These are phyloP conservation scores for Ceratitis capitata DNA, from an alignment of 1,140 invertebrate genomes.

Conservation along the genomic window DNA sequence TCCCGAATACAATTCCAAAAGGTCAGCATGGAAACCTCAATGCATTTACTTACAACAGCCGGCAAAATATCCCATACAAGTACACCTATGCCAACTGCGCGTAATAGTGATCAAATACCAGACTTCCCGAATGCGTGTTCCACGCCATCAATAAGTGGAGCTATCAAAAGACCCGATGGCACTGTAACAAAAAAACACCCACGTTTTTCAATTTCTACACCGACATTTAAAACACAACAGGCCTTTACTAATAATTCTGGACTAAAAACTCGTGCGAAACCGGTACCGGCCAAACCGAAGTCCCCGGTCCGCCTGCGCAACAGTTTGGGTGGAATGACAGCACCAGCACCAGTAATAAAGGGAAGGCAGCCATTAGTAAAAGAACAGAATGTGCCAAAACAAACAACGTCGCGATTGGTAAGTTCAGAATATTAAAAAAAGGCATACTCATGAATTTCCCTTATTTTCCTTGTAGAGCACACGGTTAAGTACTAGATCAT, in stretches of 20 bases:
- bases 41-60: background rate
- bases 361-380: background rate
- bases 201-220: constrained; percentile 2
- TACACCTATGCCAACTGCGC: background rate
- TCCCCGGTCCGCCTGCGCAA: background rate
- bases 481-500: background rate
- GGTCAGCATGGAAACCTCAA: background rate
- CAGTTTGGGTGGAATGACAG: background rate
- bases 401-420: background rate
- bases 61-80: constrained; percentile 9
- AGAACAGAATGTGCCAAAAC: background rate
- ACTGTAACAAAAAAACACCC: background rate
- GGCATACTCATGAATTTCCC: background rate
- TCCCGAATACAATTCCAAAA: background rate
- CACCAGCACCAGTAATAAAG: background rate
- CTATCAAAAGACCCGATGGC: background rate
- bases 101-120: background rate
- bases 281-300: background rate
- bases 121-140: background rate
- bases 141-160: background rate
- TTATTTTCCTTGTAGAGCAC: constrained; percentile 17
- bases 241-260: background rate
- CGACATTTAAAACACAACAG: background rate
- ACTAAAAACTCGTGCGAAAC: background rate
- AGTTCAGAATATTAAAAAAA: background rate